Evolutionary conservation across 1,140 invertebrate genomes (phyloP).

Genomic region (Zaprionus ghesquierei): DNA sequence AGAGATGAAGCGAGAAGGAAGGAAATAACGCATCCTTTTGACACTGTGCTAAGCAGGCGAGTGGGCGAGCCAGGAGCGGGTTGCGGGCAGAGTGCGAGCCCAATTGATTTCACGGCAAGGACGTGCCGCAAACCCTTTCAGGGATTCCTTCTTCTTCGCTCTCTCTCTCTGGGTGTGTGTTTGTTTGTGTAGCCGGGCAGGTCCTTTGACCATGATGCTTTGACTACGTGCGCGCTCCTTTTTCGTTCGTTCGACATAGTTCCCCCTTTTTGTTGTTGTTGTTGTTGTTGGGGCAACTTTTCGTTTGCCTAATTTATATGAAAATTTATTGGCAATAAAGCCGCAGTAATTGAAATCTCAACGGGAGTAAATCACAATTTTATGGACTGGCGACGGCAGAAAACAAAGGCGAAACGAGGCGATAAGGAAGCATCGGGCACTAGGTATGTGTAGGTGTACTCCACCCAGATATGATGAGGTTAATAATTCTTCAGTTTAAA

Average conservation of each 20-base stretch:
- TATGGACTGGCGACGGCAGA: slow-evolving; percentile 57
- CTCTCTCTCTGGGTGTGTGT: too few relatives aligned
- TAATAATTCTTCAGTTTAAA: slow-evolving; percentile 59
- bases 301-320: slow-evolving; percentile 72
- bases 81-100: neutral
- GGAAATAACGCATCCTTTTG: too few relatives aligned
- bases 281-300: slow-evolving; percentile 30
- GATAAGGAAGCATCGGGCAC: slow-evolving; percentile 26
- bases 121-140: slow-evolving; percentile 51
- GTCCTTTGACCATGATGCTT: slow-evolving; percentile 11
- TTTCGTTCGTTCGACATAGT: neutral
- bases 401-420: slow-evolving; percentile 15
- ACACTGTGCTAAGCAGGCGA: neutral
- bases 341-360: slow-evolving; percentile 79
- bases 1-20: too few relatives aligned
- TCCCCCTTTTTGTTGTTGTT: neutral
- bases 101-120: slow-evolving; percentile 57
- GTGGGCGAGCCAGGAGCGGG: neutral
- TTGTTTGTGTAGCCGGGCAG: neutral
- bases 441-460: neutral
- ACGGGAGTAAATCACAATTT: slow-evolving; percentile 78
- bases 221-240: slow-evolving; percentile 23
- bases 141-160: neutral
- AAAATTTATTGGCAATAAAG: slow-evolving; percentile 80
- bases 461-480: slow-evolving; percentile 39